phyloP scores from a whole-genome alignment of 2,797 vertebrate genomes.

The Cossypha dichroa region DNA sequence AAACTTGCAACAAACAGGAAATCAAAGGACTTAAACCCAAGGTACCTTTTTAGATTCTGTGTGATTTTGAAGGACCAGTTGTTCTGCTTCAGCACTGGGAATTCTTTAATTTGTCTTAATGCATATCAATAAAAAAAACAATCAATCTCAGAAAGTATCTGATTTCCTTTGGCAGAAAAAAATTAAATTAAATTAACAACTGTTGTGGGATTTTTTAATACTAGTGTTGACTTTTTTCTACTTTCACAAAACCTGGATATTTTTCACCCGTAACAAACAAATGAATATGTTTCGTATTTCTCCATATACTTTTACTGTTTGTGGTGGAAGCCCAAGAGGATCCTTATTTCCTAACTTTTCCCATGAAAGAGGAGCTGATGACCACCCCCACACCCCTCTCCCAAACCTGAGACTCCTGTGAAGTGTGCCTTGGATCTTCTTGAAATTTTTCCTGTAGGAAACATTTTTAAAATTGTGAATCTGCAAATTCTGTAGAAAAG shows the following conservation, averaged over 20 bases:
- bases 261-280: neutral
- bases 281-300: neutral
- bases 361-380: neutral
- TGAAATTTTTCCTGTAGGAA: neutral
- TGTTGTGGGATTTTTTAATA: neutral
- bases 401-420: neutral
- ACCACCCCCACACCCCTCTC: rapidly evolving
- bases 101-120: neutral
- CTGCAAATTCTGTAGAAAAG: neutral
- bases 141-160: neutral
- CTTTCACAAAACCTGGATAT: neutral
- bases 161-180: neutral
- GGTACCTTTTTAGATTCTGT: neutral
- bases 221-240: neutral
- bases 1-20: neutral
- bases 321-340: neutral
- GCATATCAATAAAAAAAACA: neutral
- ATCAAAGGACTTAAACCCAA: neutral
- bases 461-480: neutral
- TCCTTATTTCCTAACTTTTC: neutral
- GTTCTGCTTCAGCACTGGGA: neutral
- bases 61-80: neutral
- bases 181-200: neutral
- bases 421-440: neutral
- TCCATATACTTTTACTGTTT: neutral